Evolutionary conservation across 1,140 invertebrate genomes (phyloP).

Genomic region (Panulirus ornatus): DNA sequence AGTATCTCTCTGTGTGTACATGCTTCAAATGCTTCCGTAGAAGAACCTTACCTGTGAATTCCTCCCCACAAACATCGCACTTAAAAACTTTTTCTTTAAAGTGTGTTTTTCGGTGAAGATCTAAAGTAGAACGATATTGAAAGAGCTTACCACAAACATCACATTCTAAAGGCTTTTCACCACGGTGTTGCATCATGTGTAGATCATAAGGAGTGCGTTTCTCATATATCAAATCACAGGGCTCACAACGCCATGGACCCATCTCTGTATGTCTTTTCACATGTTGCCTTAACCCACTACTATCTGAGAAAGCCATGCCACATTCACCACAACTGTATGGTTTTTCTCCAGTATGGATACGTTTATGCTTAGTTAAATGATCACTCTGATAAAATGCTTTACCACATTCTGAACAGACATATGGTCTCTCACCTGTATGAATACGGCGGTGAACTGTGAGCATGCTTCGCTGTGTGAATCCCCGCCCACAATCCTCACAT

Average conservation of each 20-base stretch:
- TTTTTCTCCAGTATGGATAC: conserved; percentile 67
- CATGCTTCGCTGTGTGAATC: conserved; percentile 82
- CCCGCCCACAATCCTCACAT: conserved; percentile 78
- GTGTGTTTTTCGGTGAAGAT: conserved; percentile 56
- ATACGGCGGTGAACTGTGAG: conserved; percentile 88
- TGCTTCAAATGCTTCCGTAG: conserved; percentile 68
- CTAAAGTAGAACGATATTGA: conserved; percentile 52
- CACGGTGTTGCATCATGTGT: conserved; percentile 80
- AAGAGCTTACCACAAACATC: conserved; percentile 74
- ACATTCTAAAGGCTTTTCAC: conserved; percentile 80
- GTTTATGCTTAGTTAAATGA: conserved; percentile 76
- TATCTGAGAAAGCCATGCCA: conserved; percentile 83
- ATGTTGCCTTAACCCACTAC: conserved; percentile 80
- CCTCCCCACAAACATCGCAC: conserved; percentile 61
- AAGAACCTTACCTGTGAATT: conserved; percentile 60
- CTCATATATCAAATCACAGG: conserved; percentile 61
- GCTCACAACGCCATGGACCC: conserved; percentile 56
- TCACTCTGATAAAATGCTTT: conserved; percentile 68
- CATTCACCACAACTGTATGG: conserved; percentile 80
- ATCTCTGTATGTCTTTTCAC: conserved; percentile 61
- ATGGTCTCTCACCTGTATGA: conserved; percentile 93
- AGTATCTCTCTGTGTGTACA: conserved; percentile 41
- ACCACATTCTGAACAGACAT: conserved; percentile 82
- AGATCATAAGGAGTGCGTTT: conserved; percentile 77
- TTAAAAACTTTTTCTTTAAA: conserved; percentile 70